Evolutionary conservation across 2,888 invertebrate genomes (phyloP), one percentile per base, ranked within the genome.

Genomic region (Caenorhabditis imperialis): DNA sequence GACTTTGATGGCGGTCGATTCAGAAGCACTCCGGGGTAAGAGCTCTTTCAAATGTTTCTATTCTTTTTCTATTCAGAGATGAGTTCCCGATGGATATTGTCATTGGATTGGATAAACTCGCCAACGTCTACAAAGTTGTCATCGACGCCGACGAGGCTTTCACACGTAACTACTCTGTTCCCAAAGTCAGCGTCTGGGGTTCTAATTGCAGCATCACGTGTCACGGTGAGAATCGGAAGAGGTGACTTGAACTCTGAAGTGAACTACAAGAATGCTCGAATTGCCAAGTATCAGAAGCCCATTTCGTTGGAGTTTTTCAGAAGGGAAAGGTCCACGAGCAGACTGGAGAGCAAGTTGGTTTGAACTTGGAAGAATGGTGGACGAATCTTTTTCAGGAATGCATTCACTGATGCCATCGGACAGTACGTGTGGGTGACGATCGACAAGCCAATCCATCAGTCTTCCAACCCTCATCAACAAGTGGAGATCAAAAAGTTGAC

Each of bases 351-450:
- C 60, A 78, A 71, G 80, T 80, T 16, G 45, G 62, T 38, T n/a
- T n/a, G 14, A 7, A 7, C 1, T 22, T 16, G 10, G 16, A 61
- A 16, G n/a, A 42, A 1, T 2, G 25, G 23, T 8, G 25, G 18
- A 18, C 16, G 25, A 14, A 20, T n/a, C 10, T 2, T 10, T 12
- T 72, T 40, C 35, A 83, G 81, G 57, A 73, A 74, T 7, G 78
- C 79, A 4, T 85, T 77, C 69, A 77, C 84, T 22, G 84, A 85
- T 47, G 73, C 75, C 10, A 61, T 81, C n/a, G 81, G 83, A 2
- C 83, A 85, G 44, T 85, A 81, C 58, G 50, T 85, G 16, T 85
- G 84, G 84, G 61, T 85, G 0, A 73, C 80, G 3, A 48, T 85
- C 10, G 75, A 82, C n/a, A 74, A 69, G 14, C 81, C 84, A n/a